phyloP scores from a whole-genome alignment of 2,888 invertebrate genomes.

The Dysmachus trigonus region DNA sequence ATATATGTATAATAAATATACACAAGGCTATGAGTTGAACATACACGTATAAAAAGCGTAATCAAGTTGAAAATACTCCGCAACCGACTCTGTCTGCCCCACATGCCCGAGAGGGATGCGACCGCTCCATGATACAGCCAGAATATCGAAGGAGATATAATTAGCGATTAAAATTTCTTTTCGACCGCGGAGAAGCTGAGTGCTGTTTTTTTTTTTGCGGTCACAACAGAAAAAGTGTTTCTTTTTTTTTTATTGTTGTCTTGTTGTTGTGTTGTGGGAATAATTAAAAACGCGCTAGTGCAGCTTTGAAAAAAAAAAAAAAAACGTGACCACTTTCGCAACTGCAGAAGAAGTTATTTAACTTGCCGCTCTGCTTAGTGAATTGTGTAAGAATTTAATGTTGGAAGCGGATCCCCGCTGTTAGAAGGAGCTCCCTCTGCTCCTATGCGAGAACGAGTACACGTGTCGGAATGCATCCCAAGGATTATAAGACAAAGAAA shows the following conservation, averaged over 20 bases:
- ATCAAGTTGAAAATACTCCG: constrained; percentile 42
- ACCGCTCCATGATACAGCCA: background rate
- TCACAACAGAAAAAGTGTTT: background rate
- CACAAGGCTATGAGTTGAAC: background rate
- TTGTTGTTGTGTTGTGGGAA: background rate
- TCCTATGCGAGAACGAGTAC: background rate
- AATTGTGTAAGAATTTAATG: constrained; percentile 14
- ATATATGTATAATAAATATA: constrained; percentile 2
- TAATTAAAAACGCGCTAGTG: background rate
- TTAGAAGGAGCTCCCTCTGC: background rate
- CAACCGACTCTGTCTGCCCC: constrained; percentile 36
- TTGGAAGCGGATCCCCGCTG: background rate
- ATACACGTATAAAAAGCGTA: constrained; percentile 8
- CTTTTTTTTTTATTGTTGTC: background rate
- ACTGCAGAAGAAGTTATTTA: constrained; percentile 10
- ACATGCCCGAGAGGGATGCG: background rate
- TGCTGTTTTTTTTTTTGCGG: background rate
- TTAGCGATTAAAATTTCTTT: constrained; percentile 23
- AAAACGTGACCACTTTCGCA: constrained; percentile 14
- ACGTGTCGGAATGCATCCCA: constrained; percentile 1
- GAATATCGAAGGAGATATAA: background rate
- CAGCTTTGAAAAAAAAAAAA: background rate
- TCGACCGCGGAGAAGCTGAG: background rate
- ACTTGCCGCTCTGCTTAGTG: background rate
- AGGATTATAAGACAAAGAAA: background rate